Base-by-base conservation (phyloP, 2,113 vertebrate species). In the Cyprinodon brontotheroides region DNA sequence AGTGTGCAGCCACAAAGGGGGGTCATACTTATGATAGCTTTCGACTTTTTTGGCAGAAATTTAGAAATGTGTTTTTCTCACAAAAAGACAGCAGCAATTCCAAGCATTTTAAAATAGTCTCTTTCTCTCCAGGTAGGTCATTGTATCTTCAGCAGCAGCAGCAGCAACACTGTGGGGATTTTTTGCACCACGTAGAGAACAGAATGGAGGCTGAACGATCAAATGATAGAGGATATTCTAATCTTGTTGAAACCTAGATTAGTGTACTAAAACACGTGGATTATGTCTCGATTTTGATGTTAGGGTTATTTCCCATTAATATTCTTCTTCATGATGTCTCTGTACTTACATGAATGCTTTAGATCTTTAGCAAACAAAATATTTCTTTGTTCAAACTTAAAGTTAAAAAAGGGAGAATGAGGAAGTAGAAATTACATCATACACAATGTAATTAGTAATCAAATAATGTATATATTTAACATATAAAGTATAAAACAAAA, bases 41-140 rank as follows among this genome's bases (percentile, higher is more conserved):
- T 70, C 43, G 1, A 29, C 29, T 29, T 29, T 29, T 29, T 29
- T 29, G 43, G 20, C 59, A 66, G 38, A 63, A 64, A 62, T 63
- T 12, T 45, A 70, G 36, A 70, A 65, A 65, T 10, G 50, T 65
- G 66, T 39, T 60, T 71, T 78, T 81, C 11, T 20, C 4, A 60
- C 64, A 50, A 74, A 70, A 41, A 68, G 65, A 62, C 41, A 15
- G 29, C 22, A 72, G n/a, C 61, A 15, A 36, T 9, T 45, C 20
- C 4, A 48, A 67, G 65, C 50, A n/a, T 72, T 45, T 61, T 63
- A 4, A 77, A 59, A 75, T 69, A 62, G 74, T 22, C 48, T 37
- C 11, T 65, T 64, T 67, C 72, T 79, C 70, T 38, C 43, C 78
- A 74, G 72, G 82, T 70, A 70, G 63, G 38, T 59, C 64, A 70